Base-by-base conservation (phyloP, 2,888 invertebrate genomes). In the Pachymerium ferrugineum region DNA sequence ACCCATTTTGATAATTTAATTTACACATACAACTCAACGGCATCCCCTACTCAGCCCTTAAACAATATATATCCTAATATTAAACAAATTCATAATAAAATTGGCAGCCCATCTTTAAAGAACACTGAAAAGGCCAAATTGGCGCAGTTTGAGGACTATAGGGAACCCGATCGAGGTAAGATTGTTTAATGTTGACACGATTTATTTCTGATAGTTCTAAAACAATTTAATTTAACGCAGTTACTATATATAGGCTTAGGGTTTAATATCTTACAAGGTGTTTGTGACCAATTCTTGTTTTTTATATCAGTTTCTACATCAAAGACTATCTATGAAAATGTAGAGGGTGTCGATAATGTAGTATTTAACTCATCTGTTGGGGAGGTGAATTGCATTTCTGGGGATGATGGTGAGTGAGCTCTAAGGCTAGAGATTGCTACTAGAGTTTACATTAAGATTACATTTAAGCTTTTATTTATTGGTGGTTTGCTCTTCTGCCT, bases 1-100 rank as follows among this genome's bases (percentile, higher is more conserved):
- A 90, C 90, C 82, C 93, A 94, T 83, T 94, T 94, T 82, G 94
- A 94, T 84, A 94, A 94, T 85, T 94, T 94, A 0, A 93, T 93
- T 3, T 94, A 94, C 83, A 90, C 92, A 12, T 90, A 88, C 84
- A 89, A 91, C 67, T 74, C 73, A 28, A 77, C 75, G 4, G 74
- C 75, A 30, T 74, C 74, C 3, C 3, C 68, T 33, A 73, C 67
- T 14, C 74, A 73, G 73, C 68, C 75, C 5, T 67, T 77, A 31
- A 77, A 78, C 70, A 78, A 78, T 73, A 74, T 75, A 14, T 72
- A 73, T 31, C 47, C 75, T 10, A 72, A 28, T 28, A 42, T 76
- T 54, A 78, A 77, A 69, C 77, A 77, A 38, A 77, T 77, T 68
- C 77, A 74, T 16, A 75, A 76, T 29, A 71, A 75, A 19, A 74